These are phyloP conservation scores for Otolemur garnettii DNA, from an alignment of 2,113 vertebrate species.

Conservation along the genomic window DNA sequence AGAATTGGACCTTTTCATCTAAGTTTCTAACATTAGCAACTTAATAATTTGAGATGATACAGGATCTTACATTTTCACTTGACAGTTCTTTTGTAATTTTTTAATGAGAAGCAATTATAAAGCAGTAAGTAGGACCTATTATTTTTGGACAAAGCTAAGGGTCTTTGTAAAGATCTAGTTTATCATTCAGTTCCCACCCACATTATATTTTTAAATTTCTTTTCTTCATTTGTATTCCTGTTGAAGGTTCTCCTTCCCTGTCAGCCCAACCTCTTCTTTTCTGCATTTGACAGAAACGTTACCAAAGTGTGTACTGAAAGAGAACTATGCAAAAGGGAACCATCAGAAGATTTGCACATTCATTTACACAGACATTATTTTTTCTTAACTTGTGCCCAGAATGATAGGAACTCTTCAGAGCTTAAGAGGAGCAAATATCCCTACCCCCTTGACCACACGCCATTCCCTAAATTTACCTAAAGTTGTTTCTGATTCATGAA, in stretches of 20 bases:
- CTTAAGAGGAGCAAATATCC: not conserved
- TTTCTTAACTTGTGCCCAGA: not conserved
- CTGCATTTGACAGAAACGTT: not conserved
- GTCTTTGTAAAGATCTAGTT: slow-evolving; percentile 24
- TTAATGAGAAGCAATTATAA: slow-evolving; percentile 56
- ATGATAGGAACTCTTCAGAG: not conserved
- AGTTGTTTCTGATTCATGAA: not conserved
- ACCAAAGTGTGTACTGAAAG: not conserved
- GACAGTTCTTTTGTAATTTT: slow-evolving; percentile 49
- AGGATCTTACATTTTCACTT: slow-evolving; percentile 34
- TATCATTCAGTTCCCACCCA: slow-evolving; percentile 41
- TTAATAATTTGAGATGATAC: slow-evolving; percentile 21
- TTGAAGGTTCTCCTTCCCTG: slow-evolving; percentile 17
- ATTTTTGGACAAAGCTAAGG: slow-evolving; percentile 48
- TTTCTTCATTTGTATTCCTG: slow-evolving; percentile 47
- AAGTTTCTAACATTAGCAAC: slow-evolving; percentile 43
- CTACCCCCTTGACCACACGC: fast-evolving
- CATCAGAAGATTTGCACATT: not conserved
- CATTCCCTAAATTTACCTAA: not conserved
- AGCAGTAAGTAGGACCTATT: slow-evolving; percentile 32
- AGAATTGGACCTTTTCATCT: slow-evolving; percentile 26
- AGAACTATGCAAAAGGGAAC: not conserved
- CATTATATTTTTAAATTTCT: slow-evolving; percentile 40
- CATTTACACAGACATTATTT: not conserved
- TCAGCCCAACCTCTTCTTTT: not conserved